A percentile compares a stretch with the other conserved stretches of the same genome.
Evolutionary conservation across 2,113 vertebrate species (phyloP).

Genomic region (Danionella cerebrum): DNA sequence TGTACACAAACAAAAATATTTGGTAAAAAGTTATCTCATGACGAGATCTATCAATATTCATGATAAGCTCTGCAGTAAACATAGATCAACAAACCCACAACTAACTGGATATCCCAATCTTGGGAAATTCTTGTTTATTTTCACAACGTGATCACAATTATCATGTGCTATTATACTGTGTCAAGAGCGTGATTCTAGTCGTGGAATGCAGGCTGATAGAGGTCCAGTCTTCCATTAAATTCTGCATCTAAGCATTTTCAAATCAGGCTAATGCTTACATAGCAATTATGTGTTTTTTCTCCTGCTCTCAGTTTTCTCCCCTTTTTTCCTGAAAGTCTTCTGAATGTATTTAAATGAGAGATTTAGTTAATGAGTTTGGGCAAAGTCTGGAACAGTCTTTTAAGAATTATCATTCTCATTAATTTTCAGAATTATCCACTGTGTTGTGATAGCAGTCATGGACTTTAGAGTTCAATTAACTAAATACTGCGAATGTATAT

Average conservation of each 20-base stretch:
- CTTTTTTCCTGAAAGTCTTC: slow-evolving; percentile 80
- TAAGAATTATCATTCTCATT: slow-evolving; percentile 99
- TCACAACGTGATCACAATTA: slow-evolving; percentile 23
- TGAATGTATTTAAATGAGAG: slow-evolving; percentile 92
- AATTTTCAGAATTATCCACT: slow-evolving; percentile 98
- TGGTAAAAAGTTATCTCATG: too few relatives aligned
- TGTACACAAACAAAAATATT: too few relatives aligned
- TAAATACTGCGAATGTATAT: slow-evolving; percentile 72
- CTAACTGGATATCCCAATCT: background rate
- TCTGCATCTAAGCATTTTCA: slow-evolving; percentile 61
- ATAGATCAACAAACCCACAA: background rate
- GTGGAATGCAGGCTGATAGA: slow-evolving; percentile 42
- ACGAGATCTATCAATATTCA: background rate
- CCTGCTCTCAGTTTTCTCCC: background rate
- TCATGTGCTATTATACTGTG: slow-evolving; percentile 31
- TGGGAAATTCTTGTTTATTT: slow-evolving; percentile 26
- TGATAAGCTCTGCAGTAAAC: background rate
- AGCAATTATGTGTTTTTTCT: slow-evolving; percentile 78
- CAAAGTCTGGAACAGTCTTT: slow-evolving; percentile 99
- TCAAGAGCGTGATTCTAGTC: slow-evolving; percentile 27
- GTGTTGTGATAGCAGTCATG: slow-evolving; percentile 98
- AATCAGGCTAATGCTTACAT: slow-evolving; percentile 71
- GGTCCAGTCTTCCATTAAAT: slow-evolving; percentile 46
- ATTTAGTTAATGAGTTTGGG: slow-evolving; percentile 98
- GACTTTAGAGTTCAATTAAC: slow-evolving; percentile 98